A percentile compares a stretch with the other conserved stretches of the same genome.
phyloP scores from a whole-genome alignment of 2,797 vertebrate genomes.

The Garrulus glandarius region DNA sequence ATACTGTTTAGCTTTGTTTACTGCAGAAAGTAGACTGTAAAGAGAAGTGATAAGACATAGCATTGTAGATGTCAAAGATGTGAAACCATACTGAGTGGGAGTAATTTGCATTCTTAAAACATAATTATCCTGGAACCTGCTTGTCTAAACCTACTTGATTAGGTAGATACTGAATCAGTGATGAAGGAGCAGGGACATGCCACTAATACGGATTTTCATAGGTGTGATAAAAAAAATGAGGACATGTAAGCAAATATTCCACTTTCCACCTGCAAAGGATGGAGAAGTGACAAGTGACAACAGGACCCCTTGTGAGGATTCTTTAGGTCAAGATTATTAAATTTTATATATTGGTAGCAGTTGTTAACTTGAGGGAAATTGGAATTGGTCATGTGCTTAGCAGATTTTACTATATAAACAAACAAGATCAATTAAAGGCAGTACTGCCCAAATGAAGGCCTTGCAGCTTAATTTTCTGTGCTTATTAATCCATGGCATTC shows the following conservation, averaged over 20 bases:
- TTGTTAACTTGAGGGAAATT: background rate
- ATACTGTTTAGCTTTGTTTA: constrained; percentile 45
- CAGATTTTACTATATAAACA: background rate
- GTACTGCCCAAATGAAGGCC: background rate
- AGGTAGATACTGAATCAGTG: background rate
- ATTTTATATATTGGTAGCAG: background rate
- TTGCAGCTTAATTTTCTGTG: background rate
- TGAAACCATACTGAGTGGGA: background rate
- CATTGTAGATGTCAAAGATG: background rate
- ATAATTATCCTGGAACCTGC: background rate
- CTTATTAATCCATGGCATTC: background rate
- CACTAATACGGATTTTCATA: background rate
- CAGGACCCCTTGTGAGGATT: background rate
- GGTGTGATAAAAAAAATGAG: background rate
- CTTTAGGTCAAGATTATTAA: background rate
- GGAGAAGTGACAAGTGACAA: background rate
- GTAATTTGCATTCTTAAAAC: background rate
- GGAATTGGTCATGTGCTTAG: background rate
- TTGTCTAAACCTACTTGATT: background rate
- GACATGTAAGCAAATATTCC: background rate
- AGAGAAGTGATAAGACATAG: background rate
- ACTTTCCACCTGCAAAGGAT: background rate
- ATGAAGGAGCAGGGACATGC: background rate
- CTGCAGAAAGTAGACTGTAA: constrained; percentile 1
- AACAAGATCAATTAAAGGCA: background rate